Base-by-base conservation (phyloP, 2,888 invertebrate genomes). In the Blastobasis lacticolella region DNA sequence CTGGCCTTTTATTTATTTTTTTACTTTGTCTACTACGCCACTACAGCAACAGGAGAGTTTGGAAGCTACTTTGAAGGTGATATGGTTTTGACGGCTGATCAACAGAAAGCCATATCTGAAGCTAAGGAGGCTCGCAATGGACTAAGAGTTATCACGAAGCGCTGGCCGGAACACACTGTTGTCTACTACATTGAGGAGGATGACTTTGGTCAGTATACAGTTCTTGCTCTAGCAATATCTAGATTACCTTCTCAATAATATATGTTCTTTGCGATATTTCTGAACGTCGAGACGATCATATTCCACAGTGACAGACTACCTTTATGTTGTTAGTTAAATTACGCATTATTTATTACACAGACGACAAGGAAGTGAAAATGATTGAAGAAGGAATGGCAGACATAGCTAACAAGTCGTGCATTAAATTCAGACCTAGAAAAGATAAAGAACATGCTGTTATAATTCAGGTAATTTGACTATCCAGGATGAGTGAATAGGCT, bases 1-100 rank as follows among this genome's bases (percentile, higher is more conserved):
- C 3, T 23, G 23, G 3, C 23, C 23, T 23, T 23, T 23, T 23
- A 23, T 23, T 1, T 23, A 23, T 23, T 23, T 23, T 1, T 23
- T 23, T 23, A 2, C 23, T 23, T 23, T 23, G 23, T 23, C 23
- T 23, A 2, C 23, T 23, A 23, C 23, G 23, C 1, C 23, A 23
- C 23, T 23, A 3, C 23, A 23, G 23, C 23, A 23, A 23, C 23
- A 23, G 23, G 23, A 23, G 86, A 87, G 61, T 67, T 78, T 9
- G 88, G 88, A 10, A 73, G 81, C 6, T 66, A 83, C 54, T 89
- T 89, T 56, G 89, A 90, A 66, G 89, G 90, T 4, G 90, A 90
- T 53, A 89, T 90, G 73, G 5, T 89, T 48, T 57, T 89, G 50
- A 75, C 75, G 6, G 54, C 64, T 7, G 50, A 53, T 23, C 88